Evolutionary conservation across 2,797 vertebrate genomes (phyloP).

Genomic region (Lophura swinhoii): DNA sequence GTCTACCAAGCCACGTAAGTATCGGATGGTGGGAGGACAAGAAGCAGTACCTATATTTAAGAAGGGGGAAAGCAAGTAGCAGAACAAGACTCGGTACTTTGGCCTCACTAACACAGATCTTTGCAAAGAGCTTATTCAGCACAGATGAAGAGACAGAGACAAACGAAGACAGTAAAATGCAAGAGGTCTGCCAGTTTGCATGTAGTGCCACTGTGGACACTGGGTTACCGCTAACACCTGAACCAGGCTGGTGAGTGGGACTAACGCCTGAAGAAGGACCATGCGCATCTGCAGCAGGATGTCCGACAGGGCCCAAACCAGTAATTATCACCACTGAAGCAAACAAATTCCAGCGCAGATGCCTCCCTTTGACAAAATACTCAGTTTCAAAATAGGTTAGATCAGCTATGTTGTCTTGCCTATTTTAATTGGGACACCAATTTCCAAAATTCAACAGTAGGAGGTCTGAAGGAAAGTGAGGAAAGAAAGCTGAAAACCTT

Average conservation of each 20-base stretch:
- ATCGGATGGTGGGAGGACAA: background rate
- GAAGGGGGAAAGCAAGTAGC: background rate
- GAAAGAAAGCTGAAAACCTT: background rate
- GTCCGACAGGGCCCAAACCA: background rate
- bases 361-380: background rate
- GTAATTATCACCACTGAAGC: background rate
- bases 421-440: background rate
- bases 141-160: background rate
- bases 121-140: background rate
- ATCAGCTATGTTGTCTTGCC: background rate
- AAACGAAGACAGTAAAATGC: background rate
- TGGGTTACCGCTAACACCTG: background rate
- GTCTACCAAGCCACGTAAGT: background rate
- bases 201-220: fast-evolving
- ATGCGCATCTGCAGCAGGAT: background rate
- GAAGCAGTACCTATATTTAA: background rate
- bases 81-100: background rate
- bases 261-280: background rate
- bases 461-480: background rate
- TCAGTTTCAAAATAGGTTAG: background rate
- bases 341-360: background rate
- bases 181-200: background rate
- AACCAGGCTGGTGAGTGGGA: background rate
- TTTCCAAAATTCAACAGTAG: background rate
- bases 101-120: background rate